Conservation (phyloP, 1,140 invertebrate genomes). For the Bombus haemorrhoidalis region DNA sequence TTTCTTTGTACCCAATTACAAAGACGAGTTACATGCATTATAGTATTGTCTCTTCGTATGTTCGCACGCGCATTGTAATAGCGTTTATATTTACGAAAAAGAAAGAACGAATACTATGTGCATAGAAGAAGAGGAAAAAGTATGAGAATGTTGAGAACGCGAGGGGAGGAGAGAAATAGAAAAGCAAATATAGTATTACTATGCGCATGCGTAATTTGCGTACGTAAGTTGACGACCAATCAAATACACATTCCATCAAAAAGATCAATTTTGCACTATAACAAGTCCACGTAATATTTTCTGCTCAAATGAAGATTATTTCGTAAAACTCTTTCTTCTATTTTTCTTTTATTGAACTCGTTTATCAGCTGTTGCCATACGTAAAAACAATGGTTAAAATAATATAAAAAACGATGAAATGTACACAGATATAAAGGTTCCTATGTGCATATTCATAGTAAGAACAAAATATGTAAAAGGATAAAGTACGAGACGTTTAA, state of each 20-base stretch:
- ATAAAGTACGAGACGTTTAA: background rate
- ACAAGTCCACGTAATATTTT: conserved; percentile 42
- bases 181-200: conserved; percentile 1
- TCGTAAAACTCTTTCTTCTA: background rate
- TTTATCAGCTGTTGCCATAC: conserved; percentile 9
- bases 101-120: background rate
- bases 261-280: conserved; percentile 46
- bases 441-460: conserved; percentile 36
- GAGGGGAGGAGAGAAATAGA: background rate
- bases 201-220: conserved; percentile 20
- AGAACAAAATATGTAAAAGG: background rate
- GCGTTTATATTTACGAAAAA: background rate
- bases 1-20: conserved; percentile 50
- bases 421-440: conserved; percentile 41
- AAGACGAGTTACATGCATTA: conserved; percentile 35
- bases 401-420: conserved; percentile 16
- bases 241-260: conserved; percentile 55
- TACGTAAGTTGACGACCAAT: conserved; percentile 55
- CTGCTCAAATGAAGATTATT: conserved; percentile 25
- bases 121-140: background rate
- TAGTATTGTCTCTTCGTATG: conserved; percentile 30
- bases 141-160: background rate
- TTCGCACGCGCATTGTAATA: conserved; percentile 51
- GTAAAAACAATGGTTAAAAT: conserved; percentile 4
- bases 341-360: conserved; percentile 18